Evolutionary conservation across 2,113 vertebrate species (phyloP).

Genomic region (Vombatus ursinus): DNA sequence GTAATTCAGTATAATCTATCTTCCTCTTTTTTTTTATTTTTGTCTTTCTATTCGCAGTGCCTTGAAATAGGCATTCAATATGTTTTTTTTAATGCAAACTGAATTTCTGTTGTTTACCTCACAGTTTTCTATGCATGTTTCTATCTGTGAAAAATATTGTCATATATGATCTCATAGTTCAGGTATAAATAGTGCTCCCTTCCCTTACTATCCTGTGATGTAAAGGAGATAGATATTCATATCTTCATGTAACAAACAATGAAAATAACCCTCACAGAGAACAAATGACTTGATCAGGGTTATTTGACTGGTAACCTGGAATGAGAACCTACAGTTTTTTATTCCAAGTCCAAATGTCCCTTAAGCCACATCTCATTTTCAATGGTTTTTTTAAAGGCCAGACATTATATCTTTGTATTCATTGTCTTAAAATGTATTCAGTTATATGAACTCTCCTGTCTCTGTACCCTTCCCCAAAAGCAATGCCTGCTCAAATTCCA

Average conservation of each 20-base stretch:
- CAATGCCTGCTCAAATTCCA: background rate
- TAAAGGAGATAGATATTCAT: background rate
- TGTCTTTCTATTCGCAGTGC: background rate
- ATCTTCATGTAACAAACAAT: background rate
- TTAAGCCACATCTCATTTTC: background rate
- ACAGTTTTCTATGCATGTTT: background rate
- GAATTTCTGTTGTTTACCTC: background rate
- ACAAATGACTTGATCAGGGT: background rate
- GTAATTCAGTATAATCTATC: background rate
- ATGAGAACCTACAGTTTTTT: background rate
- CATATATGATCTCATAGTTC: background rate
- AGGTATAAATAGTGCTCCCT: background rate
- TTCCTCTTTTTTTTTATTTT: background rate
- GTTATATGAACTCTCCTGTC: background rate
- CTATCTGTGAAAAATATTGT: background rate
- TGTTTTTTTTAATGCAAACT: background rate
- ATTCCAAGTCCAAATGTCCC: background rate
- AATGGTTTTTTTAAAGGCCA: background rate
- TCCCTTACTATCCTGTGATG: background rate
- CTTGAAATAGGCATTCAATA: background rate
- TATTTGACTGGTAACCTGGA: background rate
- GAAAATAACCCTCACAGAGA: background rate
- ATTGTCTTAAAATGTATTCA: background rate
- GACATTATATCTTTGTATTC: background rate
- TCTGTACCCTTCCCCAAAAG: background rate